These are phyloP conservation scores for Pitta sordida DNA, from an alignment of 2,113 vertebrate species.

Conservation along the genomic window DNA sequence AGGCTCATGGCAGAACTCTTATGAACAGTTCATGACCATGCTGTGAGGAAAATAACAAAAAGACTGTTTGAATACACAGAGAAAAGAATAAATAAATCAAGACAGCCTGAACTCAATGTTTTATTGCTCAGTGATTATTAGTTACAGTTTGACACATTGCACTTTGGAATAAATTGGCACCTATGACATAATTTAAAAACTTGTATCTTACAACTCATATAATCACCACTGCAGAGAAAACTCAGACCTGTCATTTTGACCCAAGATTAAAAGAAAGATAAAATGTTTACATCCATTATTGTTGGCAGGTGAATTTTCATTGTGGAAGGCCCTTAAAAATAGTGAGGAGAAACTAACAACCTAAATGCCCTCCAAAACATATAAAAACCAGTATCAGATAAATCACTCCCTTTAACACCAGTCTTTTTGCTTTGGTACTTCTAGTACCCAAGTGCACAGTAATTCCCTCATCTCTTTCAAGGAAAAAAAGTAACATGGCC, in stretches of 20 bases:
- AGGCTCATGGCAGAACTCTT: neutral
- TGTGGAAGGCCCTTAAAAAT: constrained; percentile 43
- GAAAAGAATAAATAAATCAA: neutral
- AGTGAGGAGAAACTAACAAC: constrained; percentile 22
- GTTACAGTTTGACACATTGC: constrained; percentile 13
- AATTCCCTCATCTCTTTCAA: constrained; percentile 14
- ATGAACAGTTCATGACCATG: neutral
- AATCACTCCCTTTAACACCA: constrained; percentile 5
- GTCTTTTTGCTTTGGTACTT: constrained; percentile 3
- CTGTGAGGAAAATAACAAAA: neutral
- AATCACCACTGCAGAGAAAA: neutral
- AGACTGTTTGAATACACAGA: neutral
- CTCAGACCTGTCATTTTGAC: neutral
- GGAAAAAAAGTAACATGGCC: neutral
- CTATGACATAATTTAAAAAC: constrained; percentile 48
- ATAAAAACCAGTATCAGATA: constrained; percentile 5
- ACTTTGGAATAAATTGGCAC: constrained; percentile 1
- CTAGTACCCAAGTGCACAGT: constrained; percentile 12
- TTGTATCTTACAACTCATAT: neutral
- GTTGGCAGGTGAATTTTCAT: neutral
- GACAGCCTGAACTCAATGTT: constrained; percentile 2
- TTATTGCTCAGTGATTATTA: constrained; percentile 53
- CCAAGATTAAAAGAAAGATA: constrained; percentile 54
- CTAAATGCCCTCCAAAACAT: neutral
- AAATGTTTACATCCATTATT: constrained; percentile 47